Evolutionary conservation across 1,140 invertebrate species (phyloP), one percentile per base, ranked within the genome.

Genomic region (Telenomus remus): DNA sequence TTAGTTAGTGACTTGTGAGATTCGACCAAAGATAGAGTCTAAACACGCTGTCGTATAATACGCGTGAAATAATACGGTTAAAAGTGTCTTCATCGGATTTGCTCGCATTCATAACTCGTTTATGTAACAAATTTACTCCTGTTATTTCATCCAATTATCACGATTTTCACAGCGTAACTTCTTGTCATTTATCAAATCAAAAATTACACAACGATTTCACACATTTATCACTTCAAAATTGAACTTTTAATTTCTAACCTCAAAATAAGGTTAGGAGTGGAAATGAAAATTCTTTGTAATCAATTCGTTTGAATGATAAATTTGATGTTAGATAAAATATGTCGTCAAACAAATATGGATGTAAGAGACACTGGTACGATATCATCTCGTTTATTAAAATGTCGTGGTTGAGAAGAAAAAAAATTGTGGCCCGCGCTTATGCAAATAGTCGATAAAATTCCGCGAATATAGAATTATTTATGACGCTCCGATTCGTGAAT

Each of bases 1-100:
- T 83, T 83, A 84, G 83, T 84, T 83, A 82, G 83, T 80, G 82
- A 82, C 82, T 79, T 79, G 78, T 80, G 70, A 80, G 70, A 78
- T 76, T 82, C 73, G 76, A 33, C 59, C 15, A 76, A 76, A 76
- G 73, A 76, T 65, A 69, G 44, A 50, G 54, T 37, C 60, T 64
- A 65, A 76, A 70, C 65, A 37, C 37, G 37, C 33, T 42, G 35
- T 16, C 39, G 47, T 51, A 55, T 50, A 61, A 68, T 55, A 46
- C 54, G 14, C 33, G 53, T 54, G 49, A 70, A 76, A 64, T 76
- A 65, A 76, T 70, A 60, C 65, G 48, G 60, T 70, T 70, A 65
- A 76, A 69, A 54, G 64, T 63, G 53, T 69, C 72, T 55, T 53
- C 57, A 74, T 75, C 55, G 34, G 47, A 47, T 59, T 59, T 35